Conservation (phyloP, 2,888 invertebrate genomes). For the Nephrotoma appendiculata region DNA sequence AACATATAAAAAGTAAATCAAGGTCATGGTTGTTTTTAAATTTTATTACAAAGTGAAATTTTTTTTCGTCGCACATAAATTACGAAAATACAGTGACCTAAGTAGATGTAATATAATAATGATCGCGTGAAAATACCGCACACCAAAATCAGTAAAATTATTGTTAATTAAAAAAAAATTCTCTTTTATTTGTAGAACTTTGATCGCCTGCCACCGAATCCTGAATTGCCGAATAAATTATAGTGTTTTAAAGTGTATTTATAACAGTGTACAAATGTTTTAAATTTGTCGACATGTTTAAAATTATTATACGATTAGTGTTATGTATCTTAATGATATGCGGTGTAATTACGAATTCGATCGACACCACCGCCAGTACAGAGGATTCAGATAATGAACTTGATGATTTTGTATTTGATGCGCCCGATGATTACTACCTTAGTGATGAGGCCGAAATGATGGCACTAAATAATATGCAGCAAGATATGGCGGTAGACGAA, state of each 20-base stretch:
- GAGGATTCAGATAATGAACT: constrained; percentile 5
- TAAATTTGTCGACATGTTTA: background rate
- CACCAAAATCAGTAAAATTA: background rate
- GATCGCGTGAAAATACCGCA: background rate
- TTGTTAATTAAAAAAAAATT: background rate
- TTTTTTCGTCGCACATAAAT: background rate
- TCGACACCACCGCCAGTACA: background rate
- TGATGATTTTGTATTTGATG: constrained; percentile 8
- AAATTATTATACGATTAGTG: background rate
- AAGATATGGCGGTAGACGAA: background rate
- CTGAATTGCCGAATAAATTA: background rate
- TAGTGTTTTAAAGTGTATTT: background rate
- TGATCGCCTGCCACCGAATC: background rate
- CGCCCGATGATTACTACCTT: background rate
- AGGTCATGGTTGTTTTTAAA: background rate
- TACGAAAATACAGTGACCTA: background rate
- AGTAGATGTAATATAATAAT: background rate
- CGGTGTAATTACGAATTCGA: background rate
- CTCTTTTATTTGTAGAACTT: background rate
- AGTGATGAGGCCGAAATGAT: background rate
- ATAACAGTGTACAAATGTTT: background rate
- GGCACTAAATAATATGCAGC: constrained; percentile 16
- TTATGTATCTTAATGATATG: background rate
- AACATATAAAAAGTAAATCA: background rate
- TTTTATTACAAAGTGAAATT: background rate